Conservation (phyloP, 2,797 vertebrate genomes). For the Corythornis leucogaster region DNA sequence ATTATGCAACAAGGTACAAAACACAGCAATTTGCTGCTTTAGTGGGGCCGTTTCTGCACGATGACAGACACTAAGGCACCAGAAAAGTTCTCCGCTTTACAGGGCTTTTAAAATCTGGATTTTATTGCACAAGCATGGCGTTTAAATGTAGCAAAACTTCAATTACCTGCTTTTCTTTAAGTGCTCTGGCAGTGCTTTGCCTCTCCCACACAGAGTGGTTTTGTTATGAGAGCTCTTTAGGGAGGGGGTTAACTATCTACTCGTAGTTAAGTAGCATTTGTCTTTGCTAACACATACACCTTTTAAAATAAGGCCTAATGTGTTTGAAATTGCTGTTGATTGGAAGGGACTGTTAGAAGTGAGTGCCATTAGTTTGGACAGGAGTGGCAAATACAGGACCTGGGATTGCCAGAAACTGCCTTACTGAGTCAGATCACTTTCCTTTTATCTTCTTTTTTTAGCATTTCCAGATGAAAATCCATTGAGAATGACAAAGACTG, state of each 20-base stretch:
- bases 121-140: constrained; percentile 6
- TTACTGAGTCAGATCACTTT: constrained; percentile 14
- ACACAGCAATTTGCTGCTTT: not conserved
- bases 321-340: constrained; percentile 2
- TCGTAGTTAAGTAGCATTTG: constrained; percentile 7
- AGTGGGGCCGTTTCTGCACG: not conserved
- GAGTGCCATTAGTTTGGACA: not conserved
- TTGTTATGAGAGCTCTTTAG: constrained; percentile 41
- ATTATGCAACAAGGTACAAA: not conserved
- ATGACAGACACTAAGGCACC: not conserved
- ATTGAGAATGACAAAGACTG: constrained; percentile 9
- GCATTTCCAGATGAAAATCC: constrained; percentile 18
- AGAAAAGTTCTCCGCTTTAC: not conserved
- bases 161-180: constrained; percentile 52
- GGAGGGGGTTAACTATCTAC: constrained; percentile 43
- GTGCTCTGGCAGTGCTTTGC: constrained; percentile 39
- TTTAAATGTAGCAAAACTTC: constrained; percentile 39
- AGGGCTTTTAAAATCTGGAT: not conserved
- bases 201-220: constrained; percentile 38
- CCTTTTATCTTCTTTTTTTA: constrained; percentile 31
- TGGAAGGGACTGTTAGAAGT: not conserved
- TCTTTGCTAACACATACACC: not conserved
- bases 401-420: not conserved
- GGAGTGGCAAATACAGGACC: not conserved
- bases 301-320: constrained; percentile 2